Percentiles rank a stretch among this genome's conserved stretches.
These are phyloP conservation scores for Toxonevra muliebris DNA, from an alignment of 2,888 invertebrate species.

Conservation along the genomic window DNA sequence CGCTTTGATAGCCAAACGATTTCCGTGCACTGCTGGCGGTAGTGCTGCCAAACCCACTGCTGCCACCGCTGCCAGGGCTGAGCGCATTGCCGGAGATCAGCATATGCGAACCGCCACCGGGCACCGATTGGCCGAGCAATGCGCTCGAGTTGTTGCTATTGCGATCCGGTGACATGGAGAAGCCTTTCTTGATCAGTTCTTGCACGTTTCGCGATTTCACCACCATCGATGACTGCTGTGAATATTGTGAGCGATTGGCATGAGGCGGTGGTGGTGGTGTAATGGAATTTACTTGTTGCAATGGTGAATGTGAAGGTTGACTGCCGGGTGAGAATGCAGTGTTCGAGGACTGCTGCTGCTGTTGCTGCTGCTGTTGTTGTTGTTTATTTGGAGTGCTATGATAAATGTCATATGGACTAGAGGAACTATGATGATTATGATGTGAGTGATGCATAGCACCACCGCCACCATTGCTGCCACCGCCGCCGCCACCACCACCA, in stretches of 20 bases:
- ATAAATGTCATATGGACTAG: constrained; percentile 64
- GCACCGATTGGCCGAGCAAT: constrained; percentile 70
- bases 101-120: constrained; percentile 68
- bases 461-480: constrained; percentile 32
- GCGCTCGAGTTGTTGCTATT: constrained; percentile 60
- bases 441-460: constrained; percentile 36
- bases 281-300: constrained; percentile 53
- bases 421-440: constrained; percentile 53
- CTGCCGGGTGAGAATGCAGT: constrained; percentile 74
- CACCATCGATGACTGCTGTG: constrained; percentile 46
- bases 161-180: constrained; percentile 68
- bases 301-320: constrained; percentile 69
- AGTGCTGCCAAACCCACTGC: constrained; percentile 60
- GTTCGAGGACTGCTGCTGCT: constrained; percentile 54
- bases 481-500: constrained; percentile 22
- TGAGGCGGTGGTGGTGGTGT: constrained; percentile 65
- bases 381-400: constrained; percentile 64
- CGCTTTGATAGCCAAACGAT: constrained; percentile 51
- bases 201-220: constrained; percentile 61
- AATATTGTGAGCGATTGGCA: constrained; percentile 59
- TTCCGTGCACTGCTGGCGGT: constrained; percentile 52
- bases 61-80: constrained; percentile 58
- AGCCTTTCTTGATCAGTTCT: constrained; percentile 73
- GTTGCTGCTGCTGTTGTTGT: constrained; percentile 43
- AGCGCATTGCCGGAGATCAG: constrained; percentile 63